phyloP scores from a whole-genome alignment of 2,113 vertebrate genomes.

The Dicerorhinus sumatrensis region DNA sequence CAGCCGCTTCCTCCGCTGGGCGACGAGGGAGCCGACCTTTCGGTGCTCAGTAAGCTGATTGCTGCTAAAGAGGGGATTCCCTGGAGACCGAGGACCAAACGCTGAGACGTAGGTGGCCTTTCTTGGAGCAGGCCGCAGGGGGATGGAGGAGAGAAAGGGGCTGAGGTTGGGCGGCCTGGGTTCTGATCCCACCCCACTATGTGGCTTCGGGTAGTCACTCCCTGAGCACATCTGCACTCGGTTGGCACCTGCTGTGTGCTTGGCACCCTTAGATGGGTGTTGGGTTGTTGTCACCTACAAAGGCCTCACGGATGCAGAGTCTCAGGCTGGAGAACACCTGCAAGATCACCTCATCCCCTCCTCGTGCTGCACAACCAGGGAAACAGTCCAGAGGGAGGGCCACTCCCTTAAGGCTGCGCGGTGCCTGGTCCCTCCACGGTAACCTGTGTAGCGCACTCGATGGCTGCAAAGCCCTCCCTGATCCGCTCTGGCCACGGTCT shows the following conservation, averaged over 20 bases:
- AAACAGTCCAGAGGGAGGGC: background rate
- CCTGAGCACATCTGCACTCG: background rate
- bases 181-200: fast-evolving
- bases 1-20: background rate
- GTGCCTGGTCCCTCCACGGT: background rate
- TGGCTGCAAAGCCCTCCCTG: background rate
- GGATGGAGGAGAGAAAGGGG: background rate
- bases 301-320: background rate
- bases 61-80: background rate
- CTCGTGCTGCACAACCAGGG: background rate
- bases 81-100: background rate
- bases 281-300: background rate
- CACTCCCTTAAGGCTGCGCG: background rate
- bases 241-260: background rate
- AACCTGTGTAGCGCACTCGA: fast-evolving
- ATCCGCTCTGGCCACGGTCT: fast-evolving
- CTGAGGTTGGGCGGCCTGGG: background rate
- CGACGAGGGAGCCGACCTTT: background rate
- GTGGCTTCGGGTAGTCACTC: background rate
- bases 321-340: background rate
- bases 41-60: fast-evolving
- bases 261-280: background rate
- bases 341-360: background rate
- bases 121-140: background rate
- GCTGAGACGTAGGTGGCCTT: background rate